These are phyloP conservation scores for Muscidifurax raptorellus DNA, from an alignment of 1,140 invertebrate genomes.

Conservation along the genomic window DNA sequence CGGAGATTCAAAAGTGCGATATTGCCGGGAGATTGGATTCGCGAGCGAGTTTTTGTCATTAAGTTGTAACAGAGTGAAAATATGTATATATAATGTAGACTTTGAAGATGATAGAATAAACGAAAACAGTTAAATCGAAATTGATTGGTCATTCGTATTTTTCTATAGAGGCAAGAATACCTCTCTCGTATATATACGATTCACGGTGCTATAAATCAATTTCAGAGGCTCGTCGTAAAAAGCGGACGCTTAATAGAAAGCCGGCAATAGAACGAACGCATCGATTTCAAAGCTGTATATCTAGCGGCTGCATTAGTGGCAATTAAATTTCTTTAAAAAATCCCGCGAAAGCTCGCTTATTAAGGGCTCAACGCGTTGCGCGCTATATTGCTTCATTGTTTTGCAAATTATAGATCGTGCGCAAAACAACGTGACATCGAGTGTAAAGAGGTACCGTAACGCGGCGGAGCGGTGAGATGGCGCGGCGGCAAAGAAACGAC, in stretches of 20 bases:
- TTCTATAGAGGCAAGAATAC: background rate
- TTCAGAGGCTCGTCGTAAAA: background rate
- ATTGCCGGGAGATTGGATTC: background rate
- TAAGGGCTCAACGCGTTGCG: slow-evolving; percentile 17
- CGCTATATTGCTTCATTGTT: slow-evolving; percentile 46
- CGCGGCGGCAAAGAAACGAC: slow-evolving; percentile 2
- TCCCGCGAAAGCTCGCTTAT: background rate
- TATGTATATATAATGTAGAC: background rate
- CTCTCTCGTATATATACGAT: background rate
- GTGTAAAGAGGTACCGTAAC: slow-evolving; percentile 30
- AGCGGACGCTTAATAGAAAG: background rate
- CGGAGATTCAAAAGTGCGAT: background rate
- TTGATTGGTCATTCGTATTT: background rate
- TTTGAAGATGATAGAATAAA: background rate
- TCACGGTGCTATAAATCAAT: slow-evolving; percentile 30
- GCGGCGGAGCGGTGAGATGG: background rate
- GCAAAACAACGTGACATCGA: slow-evolving; percentile 7
- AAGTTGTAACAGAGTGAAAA: background rate
- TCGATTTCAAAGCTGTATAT: no score
- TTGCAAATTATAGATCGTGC: slow-evolving; percentile 43
- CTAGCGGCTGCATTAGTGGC: background rate
- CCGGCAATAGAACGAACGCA: background rate
- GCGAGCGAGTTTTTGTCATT: background rate
- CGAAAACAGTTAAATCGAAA: background rate
- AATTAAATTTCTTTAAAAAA: slow-evolving; percentile 36